phyloP scores from a whole-genome alignment of 2,888 invertebrate species.

The Hydriomena furcata region DNA sequence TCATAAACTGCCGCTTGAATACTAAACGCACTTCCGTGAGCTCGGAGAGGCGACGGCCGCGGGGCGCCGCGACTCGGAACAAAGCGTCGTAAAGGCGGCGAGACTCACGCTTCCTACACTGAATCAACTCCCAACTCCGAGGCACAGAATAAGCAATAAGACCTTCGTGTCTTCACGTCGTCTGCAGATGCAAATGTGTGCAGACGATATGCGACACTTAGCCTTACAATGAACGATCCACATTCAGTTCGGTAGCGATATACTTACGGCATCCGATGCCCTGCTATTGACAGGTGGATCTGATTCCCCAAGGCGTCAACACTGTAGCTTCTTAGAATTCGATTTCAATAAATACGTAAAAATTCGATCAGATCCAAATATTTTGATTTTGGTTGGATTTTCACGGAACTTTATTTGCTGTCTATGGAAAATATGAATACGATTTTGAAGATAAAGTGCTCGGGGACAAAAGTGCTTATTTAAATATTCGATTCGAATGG shows the following conservation, averaged over 20 bases:
- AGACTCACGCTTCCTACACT: conserved; percentile 37
- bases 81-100: conserved; percentile 16
- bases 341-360: conserved; percentile 23
- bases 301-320: conserved; percentile 9
- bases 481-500: too few species aligned
- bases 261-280: neutral
- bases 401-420: too few species aligned
- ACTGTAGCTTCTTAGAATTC: conserved; percentile 10
- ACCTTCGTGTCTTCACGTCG: conserved; percentile 12
- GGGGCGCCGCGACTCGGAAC: neutral
- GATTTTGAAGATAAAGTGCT: neutral
- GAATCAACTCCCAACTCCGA: conserved; percentile 38
- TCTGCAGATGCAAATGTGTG: conserved; percentile 45
- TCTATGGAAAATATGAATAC: neutral
- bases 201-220: conserved; percentile 10
- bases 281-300: conserved; percentile 18
- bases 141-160: neutral
- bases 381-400: conserved; percentile 13
- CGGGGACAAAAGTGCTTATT: too few species aligned
- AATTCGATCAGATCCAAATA: conserved; percentile 21
- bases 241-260: neutral
- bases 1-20: conserved; percentile 22
- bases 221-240: neutral
- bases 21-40: conserved; percentile 19
- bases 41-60: neutral